A percentile compares a stretch with the other conserved stretches of the same genome.
Conservation (phyloP, 1,140 invertebrate species). For the Dendroctonus valens region DNA sequence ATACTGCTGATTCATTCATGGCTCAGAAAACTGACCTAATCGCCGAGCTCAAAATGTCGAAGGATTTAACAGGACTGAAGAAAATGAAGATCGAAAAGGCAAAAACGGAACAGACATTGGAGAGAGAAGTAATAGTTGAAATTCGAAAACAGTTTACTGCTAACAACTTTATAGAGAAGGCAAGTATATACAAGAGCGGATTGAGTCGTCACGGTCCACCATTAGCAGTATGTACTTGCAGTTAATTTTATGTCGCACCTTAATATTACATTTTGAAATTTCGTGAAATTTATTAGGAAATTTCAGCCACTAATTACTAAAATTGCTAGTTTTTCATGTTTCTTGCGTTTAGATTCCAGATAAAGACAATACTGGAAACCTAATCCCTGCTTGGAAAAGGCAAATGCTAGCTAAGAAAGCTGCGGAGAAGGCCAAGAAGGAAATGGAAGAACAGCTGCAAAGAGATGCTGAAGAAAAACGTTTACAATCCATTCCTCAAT, state of each 20-base stretch:
- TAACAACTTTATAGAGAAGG: constrained; percentile 86
- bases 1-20: constrained; percentile 65
- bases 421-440: constrained; percentile 86
- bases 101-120: constrained; percentile 73
- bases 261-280: constrained; percentile 10
- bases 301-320: too few species aligned
- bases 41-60: constrained; percentile 85
- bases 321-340: background rate
- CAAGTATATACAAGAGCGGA: constrained; percentile 47
- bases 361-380: constrained; percentile 81
- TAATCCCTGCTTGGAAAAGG: constrained; percentile 90
- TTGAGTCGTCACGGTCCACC: too few species aligned
- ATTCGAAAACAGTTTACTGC: constrained; percentile 80
- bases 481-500: constrained; percentile 83
- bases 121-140: constrained; percentile 78
- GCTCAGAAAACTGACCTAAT: constrained; percentile 82
- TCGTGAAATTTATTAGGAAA: too few species aligned
- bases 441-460: constrained; percentile 80
- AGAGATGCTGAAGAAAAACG: constrained; percentile 82
- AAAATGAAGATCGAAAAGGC: constrained; percentile 86
- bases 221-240: background rate
- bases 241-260: background rate
- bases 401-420: constrained; percentile 93
- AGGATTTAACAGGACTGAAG: constrained; percentile 85
- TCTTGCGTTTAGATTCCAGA: constrained; percentile 74